Base-by-base conservation (phyloP, 92 coral and sea anemone genomes). In the Parazoanthus swiftii region DNA sequence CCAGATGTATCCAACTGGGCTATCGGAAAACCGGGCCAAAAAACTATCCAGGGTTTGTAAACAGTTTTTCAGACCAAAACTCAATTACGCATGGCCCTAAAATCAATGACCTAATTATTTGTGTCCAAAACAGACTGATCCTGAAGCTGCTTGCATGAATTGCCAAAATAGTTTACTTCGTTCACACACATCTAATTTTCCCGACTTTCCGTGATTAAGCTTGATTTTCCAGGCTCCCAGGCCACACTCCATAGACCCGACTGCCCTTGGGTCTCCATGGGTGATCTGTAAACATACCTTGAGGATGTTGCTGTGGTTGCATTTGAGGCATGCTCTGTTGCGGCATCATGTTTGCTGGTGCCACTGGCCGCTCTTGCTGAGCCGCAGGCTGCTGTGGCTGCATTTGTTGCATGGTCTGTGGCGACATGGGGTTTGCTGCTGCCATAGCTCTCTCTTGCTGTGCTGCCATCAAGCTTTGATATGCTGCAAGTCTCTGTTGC, bases 401-500 rank as follows among this genome's bases (percentile, higher is more conserved):
- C 25, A 92, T 88, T 35, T 79, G 91, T n/a, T 70, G 59, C 89
- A 91, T 80, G 82, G 83, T 81, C 63, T 88, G 90, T 11, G 89
- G 89, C 44, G 91, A 81, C 1, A 90, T 93, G n/a, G 86, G 76
- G 85, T 88, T 83, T 42, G 92, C 85, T 15, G 88, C 71, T 9
- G 85, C 85, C 92, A 94, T 79, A 23, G 93, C 88, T 35, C 88
- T 89, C 21, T 85, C 90, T 75, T 93, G 94, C 79, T 94, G 98
- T 54, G 85, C 82, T 58, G 91, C 89, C 84, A 94, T 66, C 23
- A 85, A 85, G 59, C 85, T 85, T 79, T 93, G 95, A 88, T 91
- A 87, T 10, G 93, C 95, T 20, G 94, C 95, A 43, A 94, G 90
- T 66, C 94, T 92, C 63, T 94, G 98, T 35, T 94, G 98, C 86